Percentiles rank a stretch among this genome's conserved stretches.
These are phyloP conservation scores for Stegodyphus dumicola DNA, from an alignment of 1,140 invertebrate species.

Conservation along the genomic window DNA sequence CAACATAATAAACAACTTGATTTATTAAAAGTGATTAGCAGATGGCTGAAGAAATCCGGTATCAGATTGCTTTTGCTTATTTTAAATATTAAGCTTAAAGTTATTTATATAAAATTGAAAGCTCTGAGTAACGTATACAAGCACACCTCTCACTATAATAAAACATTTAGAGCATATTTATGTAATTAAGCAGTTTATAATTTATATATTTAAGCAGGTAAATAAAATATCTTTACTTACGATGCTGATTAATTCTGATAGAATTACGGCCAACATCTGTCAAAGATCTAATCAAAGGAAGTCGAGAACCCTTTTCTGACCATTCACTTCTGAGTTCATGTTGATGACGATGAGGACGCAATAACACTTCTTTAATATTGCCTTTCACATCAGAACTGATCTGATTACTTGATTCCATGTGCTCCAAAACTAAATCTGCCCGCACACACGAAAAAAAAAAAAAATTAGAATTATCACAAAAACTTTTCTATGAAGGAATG, in stretches of 20 bases:
- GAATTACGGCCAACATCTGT: conserved; percentile 92
- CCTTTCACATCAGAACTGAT: conserved; percentile 70
- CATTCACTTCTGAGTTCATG: conserved; percentile 75
- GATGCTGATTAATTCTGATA: conserved; percentile 8
- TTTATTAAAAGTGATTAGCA: too few relatives aligned
- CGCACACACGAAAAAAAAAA: too few relatives aligned
- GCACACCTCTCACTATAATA: too few relatives aligned
- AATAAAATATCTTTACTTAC: conserved; percentile 2
- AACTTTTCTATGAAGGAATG: too few relatives aligned
- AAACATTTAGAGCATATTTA: too few relatives aligned
- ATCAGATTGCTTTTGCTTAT: too few relatives aligned
- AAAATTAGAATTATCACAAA: too few relatives aligned
- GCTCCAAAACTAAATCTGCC: conserved; percentile 32
- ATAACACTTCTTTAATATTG: conserved; percentile 84
- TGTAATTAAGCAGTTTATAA: background rate
- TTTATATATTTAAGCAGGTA: background rate
- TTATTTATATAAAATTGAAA: too few relatives aligned
- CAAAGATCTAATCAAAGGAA: conserved; percentile 93
- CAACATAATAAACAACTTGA: too few relatives aligned
- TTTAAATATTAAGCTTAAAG: too few relatives aligned
- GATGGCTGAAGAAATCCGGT: too few relatives aligned
- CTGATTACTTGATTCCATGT: conserved; percentile 27
- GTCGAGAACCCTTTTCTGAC: conserved; percentile 69
- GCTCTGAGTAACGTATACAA: too few relatives aligned
- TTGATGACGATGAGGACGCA: conserved; percentile 92